phyloP scores from a whole-genome alignment of 1,140 invertebrate species.

The Formica exsecta region DNA sequence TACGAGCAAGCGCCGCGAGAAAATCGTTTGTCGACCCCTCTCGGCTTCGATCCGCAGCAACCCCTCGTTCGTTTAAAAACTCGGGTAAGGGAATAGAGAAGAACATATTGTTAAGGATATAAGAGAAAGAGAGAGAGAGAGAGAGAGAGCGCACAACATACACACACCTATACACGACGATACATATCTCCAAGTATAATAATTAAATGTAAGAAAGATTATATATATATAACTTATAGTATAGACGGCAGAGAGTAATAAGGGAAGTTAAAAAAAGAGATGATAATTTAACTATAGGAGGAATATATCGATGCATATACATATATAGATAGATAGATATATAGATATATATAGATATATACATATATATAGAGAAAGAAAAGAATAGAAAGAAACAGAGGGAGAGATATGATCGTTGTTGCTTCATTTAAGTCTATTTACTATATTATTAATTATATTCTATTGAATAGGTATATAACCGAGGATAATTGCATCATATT shows the following conservation, averaged over 20 bases:
- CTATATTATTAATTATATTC: slow-evolving; percentile 77
- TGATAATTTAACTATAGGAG: slow-evolving; percentile 70
- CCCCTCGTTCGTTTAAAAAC: slow-evolving; percentile 43
- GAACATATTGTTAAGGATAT: slow-evolving; percentile 28
- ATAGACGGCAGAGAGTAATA: slow-evolving; percentile 69
- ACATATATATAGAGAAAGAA: slow-evolving; percentile 55
- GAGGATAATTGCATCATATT: slow-evolving; percentile 70
- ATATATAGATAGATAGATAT: slow-evolving; percentile 61
- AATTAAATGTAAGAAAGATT: slow-evolving; percentile 85
- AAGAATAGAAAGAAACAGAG: slow-evolving; percentile 3
- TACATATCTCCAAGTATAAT: slow-evolving; percentile 87
- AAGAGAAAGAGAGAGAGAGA: slow-evolving; percentile 22
- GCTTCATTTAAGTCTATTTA: slow-evolving; percentile 86
- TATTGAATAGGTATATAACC: not conserved
- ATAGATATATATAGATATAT: slow-evolving; percentile 62
- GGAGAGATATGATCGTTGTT: slow-evolving; percentile 82
- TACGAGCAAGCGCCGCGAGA: slow-evolving; percentile 8
- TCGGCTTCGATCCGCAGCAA: slow-evolving; percentile 50
- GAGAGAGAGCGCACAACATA: slow-evolving; percentile 58
- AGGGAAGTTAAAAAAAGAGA: slow-evolving; percentile 65
- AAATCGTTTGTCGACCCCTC: slow-evolving; percentile 54
- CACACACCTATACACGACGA: slow-evolving; percentile 82
- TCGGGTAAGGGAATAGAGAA: slow-evolving; percentile 32
- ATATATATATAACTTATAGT: slow-evolving; percentile 77
- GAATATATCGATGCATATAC: slow-evolving; percentile 63